Percentiles rank a stretch among this genome's conserved stretches.
Evolutionary conservation across 2,113 vertebrate genomes (phyloP).

Genomic region (Eclectus roratus): DNA sequence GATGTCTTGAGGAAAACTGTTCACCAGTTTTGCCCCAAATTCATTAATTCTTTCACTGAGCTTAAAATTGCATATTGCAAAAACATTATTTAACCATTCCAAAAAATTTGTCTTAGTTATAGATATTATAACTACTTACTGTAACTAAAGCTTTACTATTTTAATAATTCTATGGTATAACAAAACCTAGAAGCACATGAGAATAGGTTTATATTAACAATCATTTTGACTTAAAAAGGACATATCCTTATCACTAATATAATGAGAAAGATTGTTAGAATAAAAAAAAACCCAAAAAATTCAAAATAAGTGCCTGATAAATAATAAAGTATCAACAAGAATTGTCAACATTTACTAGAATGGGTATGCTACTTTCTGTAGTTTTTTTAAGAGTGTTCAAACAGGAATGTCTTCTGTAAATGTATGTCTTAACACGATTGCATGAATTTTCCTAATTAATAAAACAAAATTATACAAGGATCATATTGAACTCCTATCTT

Average conservation of each 20-base stretch:
- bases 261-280: neutral
- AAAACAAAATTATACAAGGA: neutral
- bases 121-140: neutral
- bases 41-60: neutral
- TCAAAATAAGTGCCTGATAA: neutral
- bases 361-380: neutral
- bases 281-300: neutral
- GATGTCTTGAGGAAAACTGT: neutral
- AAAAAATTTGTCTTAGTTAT: neutral
- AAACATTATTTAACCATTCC: neutral
- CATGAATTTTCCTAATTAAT: neutral
- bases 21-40: neutral
- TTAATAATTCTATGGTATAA: neutral
- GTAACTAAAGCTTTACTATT: neutral
- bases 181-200: neutral
- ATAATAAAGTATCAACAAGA: neutral
- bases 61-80: neutral
- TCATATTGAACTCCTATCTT: neutral
- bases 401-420: neutral
- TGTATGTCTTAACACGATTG: neutral
- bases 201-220: neutral
- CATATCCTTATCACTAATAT: neutral
- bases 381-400: neutral
- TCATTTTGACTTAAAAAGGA: neutral
- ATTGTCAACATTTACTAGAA: neutral